A percentile compares a stretch with the other conserved stretches of the same genome.
These are phyloP conservation scores for Nebria salina DNA, from an alignment of 2,888 invertebrate genomes.

Conservation along the genomic window DNA sequence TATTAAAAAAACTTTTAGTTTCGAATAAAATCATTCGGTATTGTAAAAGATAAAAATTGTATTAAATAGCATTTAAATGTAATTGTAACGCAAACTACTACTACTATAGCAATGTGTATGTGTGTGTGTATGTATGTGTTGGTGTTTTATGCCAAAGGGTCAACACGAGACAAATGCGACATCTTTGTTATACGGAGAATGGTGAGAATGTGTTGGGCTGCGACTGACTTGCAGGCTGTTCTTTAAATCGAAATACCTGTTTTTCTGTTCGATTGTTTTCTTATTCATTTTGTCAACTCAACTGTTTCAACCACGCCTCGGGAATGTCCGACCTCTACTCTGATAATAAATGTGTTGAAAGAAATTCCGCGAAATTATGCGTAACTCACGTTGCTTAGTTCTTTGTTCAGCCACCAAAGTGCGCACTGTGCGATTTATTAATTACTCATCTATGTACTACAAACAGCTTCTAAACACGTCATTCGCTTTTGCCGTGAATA, in stretches of 20 bases:
- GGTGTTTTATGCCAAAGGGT: neutral
- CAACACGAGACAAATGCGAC: constrained; percentile 10
- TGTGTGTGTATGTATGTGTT: neutral
- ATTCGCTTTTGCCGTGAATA: no score
- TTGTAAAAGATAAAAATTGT: no score
- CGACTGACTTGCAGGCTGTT: neutral
- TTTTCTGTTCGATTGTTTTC: constrained; percentile 3
- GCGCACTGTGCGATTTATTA: neutral
- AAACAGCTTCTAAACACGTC: neutral
- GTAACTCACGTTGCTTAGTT: neutral
- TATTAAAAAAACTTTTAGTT: no score
- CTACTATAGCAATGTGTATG: no score
- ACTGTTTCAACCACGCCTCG: neutral
- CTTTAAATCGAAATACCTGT: constrained; percentile 21
- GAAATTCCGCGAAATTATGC: constrained; percentile 1
- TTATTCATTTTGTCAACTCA: constrained; percentile 4
- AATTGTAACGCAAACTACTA: no score
- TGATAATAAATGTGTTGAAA: neutral
- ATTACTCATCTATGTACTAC: neutral
- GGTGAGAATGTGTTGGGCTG: constrained; percentile 11
- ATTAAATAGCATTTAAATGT: no score
- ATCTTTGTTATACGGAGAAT: constrained; percentile 19
- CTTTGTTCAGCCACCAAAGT: neutral
- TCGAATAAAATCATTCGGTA: no score
- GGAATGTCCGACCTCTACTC: constrained; percentile 3